Evolutionary conservation across 2,113 vertebrate species (phyloP), one percentile per base, ranked within the genome.

Genomic region (Laterallus jamaicensis): DNA sequence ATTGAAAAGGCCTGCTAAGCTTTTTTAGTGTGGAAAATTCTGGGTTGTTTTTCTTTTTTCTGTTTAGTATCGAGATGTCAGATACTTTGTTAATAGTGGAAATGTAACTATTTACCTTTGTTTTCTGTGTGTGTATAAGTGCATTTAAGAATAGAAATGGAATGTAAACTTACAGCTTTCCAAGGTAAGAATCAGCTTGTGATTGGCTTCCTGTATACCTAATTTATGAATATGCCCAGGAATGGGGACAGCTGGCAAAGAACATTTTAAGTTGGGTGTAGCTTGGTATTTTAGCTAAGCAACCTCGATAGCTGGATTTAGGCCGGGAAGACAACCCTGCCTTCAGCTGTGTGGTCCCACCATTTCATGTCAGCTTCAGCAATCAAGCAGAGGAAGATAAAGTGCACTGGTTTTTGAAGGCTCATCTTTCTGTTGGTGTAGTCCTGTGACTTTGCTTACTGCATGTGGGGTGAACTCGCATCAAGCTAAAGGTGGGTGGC

Each of bases 401-500:
- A 50, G 47, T 40, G 39, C 47, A 82, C 25, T 73, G 28, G 9
- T 42, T 74, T 86, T 78, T 69, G 54, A 68, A 82, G 55, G 42
- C 42, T 88, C 31, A 32, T 49, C 39, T 78, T 78, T 68, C 47
- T 74, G 35, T 63, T 85, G 70, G 12, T 85, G 78, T 73, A 59
- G 22, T n/a, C 77, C 35, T 0, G 1, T 90, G 68, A 42, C 63
- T 67, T 92, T 40, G 40, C 52, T 90, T 3, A 0, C 32, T 58
- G 47, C 37, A 29, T 8, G 1, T 35, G 2, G 7, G 13, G 28
- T 63, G 77, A 80, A 71, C 32, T 44, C 0, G 0, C 37, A 14
- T 76, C 25, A 47, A 31, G 37, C 74, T 79, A 8, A 59, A 58
- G 40, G 21, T 2, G 9, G 10, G 19, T 52, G 19, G 26, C 47